These are phyloP conservation scores for Catotricha subobsoleta DNA, from an alignment of 2,888 invertebrate genomes.

Conservation along the genomic window DNA sequence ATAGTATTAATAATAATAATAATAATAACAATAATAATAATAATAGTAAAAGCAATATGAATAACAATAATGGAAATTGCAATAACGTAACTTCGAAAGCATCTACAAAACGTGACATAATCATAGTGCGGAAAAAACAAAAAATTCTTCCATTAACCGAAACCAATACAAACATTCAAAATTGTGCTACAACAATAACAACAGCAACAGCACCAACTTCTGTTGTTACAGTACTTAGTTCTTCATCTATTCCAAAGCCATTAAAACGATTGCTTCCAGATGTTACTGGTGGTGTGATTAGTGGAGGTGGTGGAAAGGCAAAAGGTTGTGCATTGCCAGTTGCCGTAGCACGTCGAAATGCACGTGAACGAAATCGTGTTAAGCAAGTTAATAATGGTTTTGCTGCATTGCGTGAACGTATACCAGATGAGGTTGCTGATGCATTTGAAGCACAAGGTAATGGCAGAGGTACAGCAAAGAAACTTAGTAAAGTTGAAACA, in stretches of 20 bases:
- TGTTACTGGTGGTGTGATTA: conserved; percentile 30
- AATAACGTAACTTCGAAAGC: no score
- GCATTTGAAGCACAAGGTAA: conserved; percentile 46
- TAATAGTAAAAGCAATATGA: not conserved
- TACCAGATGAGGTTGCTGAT: conserved; percentile 63
- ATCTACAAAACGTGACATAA: conserved; percentile 31
- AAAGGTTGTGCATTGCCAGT: conserved; percentile 42
- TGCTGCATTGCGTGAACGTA: conserved; percentile 69
- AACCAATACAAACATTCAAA: conserved; percentile 12
- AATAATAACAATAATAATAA: not conserved
- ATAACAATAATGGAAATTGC: no score
- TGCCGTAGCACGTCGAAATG: conserved; percentile 76
- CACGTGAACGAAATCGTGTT: conserved; percentile 32
- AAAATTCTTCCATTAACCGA: conserved; percentile 27
- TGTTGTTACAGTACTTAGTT: conserved; percentile 25
- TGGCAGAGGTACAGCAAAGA: conserved; percentile 48
- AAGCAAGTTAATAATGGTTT: conserved; percentile 86
- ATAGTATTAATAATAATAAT: conserved; percentile 9
- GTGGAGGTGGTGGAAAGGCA: conserved; percentile 22
- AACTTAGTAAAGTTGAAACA: conserved; percentile 76
- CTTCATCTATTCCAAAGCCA: conserved; percentile 14
- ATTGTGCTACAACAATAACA: not conserved
- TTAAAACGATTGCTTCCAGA: conserved; percentile 16
- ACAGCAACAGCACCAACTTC: conserved; percentile 15
- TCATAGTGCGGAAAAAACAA: conserved; percentile 36